Conservation (phyloP, 2,113 vertebrate species). For the Paedocypris sp. region DNA sequence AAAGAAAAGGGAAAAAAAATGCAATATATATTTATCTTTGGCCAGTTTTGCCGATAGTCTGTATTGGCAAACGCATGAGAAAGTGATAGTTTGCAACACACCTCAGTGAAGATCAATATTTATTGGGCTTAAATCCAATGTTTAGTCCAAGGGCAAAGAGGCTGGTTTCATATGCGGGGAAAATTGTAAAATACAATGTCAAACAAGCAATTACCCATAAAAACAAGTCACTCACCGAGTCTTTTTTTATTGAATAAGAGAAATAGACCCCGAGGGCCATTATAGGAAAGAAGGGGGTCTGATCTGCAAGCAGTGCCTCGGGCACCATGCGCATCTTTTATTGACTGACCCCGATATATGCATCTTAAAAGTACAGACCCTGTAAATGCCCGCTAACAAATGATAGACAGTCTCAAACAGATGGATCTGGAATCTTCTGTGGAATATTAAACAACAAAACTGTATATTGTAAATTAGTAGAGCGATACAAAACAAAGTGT, state of each 20-base stretch:
- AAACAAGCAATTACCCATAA: constrained; percentile 33
- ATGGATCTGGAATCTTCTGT: neutral
- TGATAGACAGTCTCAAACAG: neutral
- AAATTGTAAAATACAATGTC: constrained; percentile 30
- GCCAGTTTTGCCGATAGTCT: constrained; percentile 23
- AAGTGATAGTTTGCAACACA: constrained; percentile 43
- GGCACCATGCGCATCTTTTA: constrained; percentile 19
- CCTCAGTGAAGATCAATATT: constrained; percentile 43
- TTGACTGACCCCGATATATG: constrained; percentile 2
- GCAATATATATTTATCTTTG: constrained; percentile 21
- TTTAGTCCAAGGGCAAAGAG: constrained; percentile 42
- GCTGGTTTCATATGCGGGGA: constrained; percentile 27
- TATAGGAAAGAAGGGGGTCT: constrained; percentile 24
- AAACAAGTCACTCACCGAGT: constrained; percentile 33
- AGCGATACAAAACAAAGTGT: no score
- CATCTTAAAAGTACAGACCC: constrained; percentile 11
- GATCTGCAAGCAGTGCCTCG: constrained; percentile 32
- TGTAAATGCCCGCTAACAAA: neutral
- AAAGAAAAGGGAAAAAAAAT: constrained; percentile 22
- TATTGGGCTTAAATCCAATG: constrained; percentile 26
- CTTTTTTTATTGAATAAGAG: constrained; percentile 34
- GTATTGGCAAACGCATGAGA: constrained; percentile 43
- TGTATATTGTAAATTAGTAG: no score
- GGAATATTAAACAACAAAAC: neutral
- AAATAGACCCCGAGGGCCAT: constrained; percentile 36